Conservation (phyloP, 2,797 vertebrate species). For the Mormyrops attenuatus region DNA sequence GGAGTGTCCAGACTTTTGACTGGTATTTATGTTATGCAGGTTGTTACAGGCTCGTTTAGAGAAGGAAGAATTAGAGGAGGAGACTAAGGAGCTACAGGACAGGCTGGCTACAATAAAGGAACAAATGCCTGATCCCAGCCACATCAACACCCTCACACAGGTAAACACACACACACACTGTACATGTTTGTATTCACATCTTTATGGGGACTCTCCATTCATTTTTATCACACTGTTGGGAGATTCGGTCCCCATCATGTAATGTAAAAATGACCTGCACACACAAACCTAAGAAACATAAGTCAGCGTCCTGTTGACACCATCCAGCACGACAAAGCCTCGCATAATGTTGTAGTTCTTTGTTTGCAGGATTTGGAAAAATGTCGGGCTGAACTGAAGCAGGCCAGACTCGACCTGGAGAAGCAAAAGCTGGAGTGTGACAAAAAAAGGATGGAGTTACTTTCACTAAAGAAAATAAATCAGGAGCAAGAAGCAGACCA, state of each 20-base stretch:
- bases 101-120: conserved; percentile 59
- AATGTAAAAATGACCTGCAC: background rate
- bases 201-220: background rate
- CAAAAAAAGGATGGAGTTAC: conserved; percentile 74
- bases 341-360: conserved; percentile 40
- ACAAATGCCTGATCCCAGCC: conserved; percentile 57
- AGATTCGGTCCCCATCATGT: background rate
- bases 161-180: conserved; percentile 45
- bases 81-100: conserved; percentile 73
- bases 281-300: background rate
- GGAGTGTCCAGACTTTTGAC: background rate
- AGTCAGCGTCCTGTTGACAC: background rate
- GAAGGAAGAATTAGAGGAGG: conserved; percentile 87
- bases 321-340: background rate
- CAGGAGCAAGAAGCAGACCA: conserved; percentile 64
- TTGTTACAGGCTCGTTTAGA: conserved; percentile 81
- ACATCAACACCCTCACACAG: conserved; percentile 66
- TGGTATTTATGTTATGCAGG: conserved; percentile 51
- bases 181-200: background rate
- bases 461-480: conserved; percentile 57
- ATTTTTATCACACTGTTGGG: background rate
- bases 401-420: conserved; percentile 57
- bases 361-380: conserved; percentile 66
- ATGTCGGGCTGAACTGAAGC: conserved; percentile 56
- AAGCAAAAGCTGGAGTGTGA: conserved; percentile 56